Base-by-base conservation (phyloP, 2,113 vertebrate genomes). In the Mesembrinibis cayennensis region DNA sequence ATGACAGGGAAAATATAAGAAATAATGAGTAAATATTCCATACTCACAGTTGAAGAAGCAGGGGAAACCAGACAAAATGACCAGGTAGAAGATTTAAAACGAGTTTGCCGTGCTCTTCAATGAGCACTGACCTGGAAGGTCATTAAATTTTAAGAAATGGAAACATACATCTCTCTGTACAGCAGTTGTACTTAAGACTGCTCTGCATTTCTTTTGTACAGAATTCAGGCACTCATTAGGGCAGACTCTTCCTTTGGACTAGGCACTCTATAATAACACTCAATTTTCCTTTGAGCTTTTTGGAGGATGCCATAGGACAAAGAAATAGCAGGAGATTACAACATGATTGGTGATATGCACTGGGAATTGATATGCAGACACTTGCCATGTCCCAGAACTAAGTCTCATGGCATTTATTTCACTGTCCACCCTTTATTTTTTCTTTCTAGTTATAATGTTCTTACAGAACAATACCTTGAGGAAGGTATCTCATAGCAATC, bases 351-450 rank as follows among this genome's bases (percentile, higher is more conserved):
- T 47, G 42, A 34, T 52, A 38, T n/a, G 13, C 13, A 17, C 25
- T 0, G 1, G 36, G 13, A 89, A 85, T 14, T 32, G 29, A 63
- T 74, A 34, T 29, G 11, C n/a, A 88, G 78, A 29, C 23, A 32
- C 16, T 40, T 3, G 3, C 3, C 13, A 40, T 15, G 26, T 65
- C n/a, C 27, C 29, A 76, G 32, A 82, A 86, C 10, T 73, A 36
- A 45, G 20, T 87, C 32, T 87, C 52, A 36, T 15, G 36, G 11
- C 22, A 56, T 67, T 82, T 94, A 79, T 56, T 81, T 70, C 15
- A 29, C 17, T 55, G 26, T 26, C 19, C 6, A 53, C 2, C 1
- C 1, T 79, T 34, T 52, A 4, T 2, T 34, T 2, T 17, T 32
- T 30, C 34, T 44, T 47, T 72, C 25, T 73, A 38, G 10, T 62